A percentile compares a stretch with the other conserved stretches of the same genome.
These are phyloP conservation scores for Temnothorax longispinosus DNA, from an alignment of 1,140 invertebrate species.

Conservation along the genomic window DNA sequence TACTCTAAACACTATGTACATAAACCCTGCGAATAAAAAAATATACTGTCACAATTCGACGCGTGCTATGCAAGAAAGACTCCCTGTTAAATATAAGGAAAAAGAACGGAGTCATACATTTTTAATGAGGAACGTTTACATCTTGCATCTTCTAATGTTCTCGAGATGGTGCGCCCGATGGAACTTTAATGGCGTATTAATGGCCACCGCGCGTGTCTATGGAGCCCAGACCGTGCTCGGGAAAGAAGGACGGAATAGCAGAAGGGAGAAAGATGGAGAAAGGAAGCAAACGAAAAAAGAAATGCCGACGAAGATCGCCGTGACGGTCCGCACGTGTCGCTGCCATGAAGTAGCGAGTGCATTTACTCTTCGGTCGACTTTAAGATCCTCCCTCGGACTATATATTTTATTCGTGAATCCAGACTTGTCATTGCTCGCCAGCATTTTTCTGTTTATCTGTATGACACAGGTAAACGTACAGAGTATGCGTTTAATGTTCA, in stretches of 20 bases:
- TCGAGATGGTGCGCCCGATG: slow-evolving; percentile 52
- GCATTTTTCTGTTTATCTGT: background rate
- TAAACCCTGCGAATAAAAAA: slow-evolving; percentile 3
- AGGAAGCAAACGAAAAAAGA: slow-evolving; percentile 24
- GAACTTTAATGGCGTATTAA: slow-evolving; percentile 74
- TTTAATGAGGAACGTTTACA: slow-evolving; percentile 53
- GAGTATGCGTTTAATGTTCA: background rate
- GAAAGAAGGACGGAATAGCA: background rate
- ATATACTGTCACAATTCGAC: background rate
- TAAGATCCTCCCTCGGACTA: background rate
- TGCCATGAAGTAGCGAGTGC: slow-evolving; percentile 60
- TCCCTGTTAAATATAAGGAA: slow-evolving; percentile 1
- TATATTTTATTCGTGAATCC: slow-evolving; percentile 33
- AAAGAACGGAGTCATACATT: slow-evolving; percentile 49
- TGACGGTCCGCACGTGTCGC: slow-evolving; percentile 71
- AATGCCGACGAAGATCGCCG: background rate
- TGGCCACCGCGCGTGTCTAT: slow-evolving; percentile 58
- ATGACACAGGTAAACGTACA: background rate
- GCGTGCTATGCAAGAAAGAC: background rate
- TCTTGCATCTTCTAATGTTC: slow-evolving; percentile 57
- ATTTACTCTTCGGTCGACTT: slow-evolving; percentile 58
- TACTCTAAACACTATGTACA: background rate
- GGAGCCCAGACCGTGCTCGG: slow-evolving; percentile 38
- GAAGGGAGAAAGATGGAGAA: slow-evolving; percentile 33
- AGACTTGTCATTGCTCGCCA: background rate